Evolutionary conservation across 2,797 vertebrate species (phyloP).

Genomic region (Catharus ustulatus): DNA sequence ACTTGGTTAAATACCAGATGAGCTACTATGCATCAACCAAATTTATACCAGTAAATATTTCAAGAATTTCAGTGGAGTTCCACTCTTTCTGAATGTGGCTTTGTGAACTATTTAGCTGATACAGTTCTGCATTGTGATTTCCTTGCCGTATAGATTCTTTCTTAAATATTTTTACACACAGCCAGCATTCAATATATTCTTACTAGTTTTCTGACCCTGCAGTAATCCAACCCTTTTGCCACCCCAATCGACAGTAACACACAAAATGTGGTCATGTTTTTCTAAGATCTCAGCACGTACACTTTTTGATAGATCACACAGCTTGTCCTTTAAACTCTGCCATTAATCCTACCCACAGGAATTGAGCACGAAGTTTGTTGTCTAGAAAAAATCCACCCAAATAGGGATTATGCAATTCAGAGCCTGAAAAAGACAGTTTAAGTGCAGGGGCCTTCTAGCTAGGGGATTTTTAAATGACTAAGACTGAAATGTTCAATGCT

Average conservation of each 20-base stretch:
- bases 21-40: not conserved
- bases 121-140: not conserved
- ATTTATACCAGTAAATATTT: not conserved
- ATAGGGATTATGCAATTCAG: constrained; percentile 29
- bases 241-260: not conserved
- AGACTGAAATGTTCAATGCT: not conserved
- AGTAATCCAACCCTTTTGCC: constrained; percentile 19
- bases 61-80: not conserved
- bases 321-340: constrained; percentile 64
- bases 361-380: not conserved
- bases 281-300: constrained; percentile 49
- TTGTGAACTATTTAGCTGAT: not conserved
- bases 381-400: constrained; percentile 22
- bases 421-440: not conserved
- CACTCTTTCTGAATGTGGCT: not conserved
- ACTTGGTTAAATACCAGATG: not conserved
- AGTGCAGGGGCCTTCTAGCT: not conserved
- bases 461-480: not conserved
- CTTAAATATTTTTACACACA: not conserved
- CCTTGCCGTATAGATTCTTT: not conserved
- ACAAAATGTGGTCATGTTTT: constrained; percentile 40
- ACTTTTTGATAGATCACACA: constrained; percentile 55
- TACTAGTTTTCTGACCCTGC: not conserved
- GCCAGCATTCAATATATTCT: not conserved
- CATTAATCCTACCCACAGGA: constrained; percentile 63